Evolutionary conservation across 2,888 invertebrate genomes (phyloP).

Genomic region (Lepidocyrtoides sp.): DNA sequence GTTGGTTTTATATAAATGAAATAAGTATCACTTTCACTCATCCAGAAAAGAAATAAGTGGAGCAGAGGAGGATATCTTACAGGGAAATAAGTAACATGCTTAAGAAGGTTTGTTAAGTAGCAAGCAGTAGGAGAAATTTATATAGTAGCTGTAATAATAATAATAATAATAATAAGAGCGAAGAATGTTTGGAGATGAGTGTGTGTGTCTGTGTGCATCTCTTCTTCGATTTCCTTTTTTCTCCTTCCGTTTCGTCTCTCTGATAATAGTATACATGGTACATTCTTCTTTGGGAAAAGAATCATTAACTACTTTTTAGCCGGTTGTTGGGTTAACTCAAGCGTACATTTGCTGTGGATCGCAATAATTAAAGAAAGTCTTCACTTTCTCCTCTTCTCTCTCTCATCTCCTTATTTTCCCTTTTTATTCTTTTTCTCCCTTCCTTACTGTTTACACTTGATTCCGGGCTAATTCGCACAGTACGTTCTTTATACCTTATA

Average conservation of each 20-base stretch:
- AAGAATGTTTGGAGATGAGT: background rate
- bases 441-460: constrained; percentile 84
- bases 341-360: constrained; percentile 81
- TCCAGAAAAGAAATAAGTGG: background rate
- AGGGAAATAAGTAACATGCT: background rate
- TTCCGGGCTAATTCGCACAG: constrained; percentile 83
- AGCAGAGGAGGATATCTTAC: constrained; percentile 21
- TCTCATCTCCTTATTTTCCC: constrained; percentile 50
- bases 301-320: constrained; percentile 85
- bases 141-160: no score
- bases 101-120: background rate
- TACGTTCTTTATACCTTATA: background rate
- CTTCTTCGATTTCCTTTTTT: constrained; percentile 16
- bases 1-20: background rate
- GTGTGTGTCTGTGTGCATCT: background rate
- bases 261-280: constrained; percentile 12
- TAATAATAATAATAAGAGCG: background rate
- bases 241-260: constrained; percentile 17
- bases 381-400: constrained; percentile 49
- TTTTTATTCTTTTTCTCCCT: constrained; percentile 30
- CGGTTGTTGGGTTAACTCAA: constrained; percentile 84
- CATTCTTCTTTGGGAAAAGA: constrained; percentile 74
- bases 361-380: constrained; percentile 85
- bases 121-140: constrained; percentile 1
- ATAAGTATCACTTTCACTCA: constrained; percentile 29